Base-by-base conservation (phyloP, 2,888 invertebrate genomes). In the Leptopilina myrica region DNA sequence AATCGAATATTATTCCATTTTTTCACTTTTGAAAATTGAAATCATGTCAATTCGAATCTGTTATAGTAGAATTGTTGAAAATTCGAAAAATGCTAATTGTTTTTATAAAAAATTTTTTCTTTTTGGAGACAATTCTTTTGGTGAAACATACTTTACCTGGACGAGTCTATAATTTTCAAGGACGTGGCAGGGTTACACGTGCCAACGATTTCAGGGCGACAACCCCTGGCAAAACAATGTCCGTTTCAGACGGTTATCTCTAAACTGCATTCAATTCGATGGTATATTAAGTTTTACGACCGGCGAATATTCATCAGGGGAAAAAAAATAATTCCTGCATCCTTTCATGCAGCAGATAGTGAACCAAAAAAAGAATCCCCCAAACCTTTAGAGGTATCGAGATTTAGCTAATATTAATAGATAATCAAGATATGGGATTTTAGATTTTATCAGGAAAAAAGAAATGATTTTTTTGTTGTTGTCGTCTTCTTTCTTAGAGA, bases 151-250 rank as follows among this genome's bases (percentile, higher is more conserved):
- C n/a, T 56, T 69, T 53, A 56, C 69, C 69, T 69, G 53, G 12
- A n/a, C 14, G n/a, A 6, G 69, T 9, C 14, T 66, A 46, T 15
- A 15, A 66, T 53, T 69, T 69, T 53, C 69, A 56, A 69, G 69
- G 69, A 9, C 33, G 33, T 26, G 5, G 53, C 8, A 20, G 20
- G 67, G 49, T 20, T 67, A 49, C 67, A 69, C 69, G 69, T 56
- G 69, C 14, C 69, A 69, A 33, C 69, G 14, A 53, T 69, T 69
- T 26, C 53, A 49, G 69, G 69, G n/a, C 53, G 69, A 69, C 69
- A 69, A 69, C 69, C 69, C 69, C 26, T 53, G 43, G 53, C 49
- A 53, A 56, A n/a, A 26, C 64, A 64, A 12, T 33, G 15, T 64
- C 15, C 12, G 64, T 64, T 64, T 26, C 11, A 64, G 20, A 33